Base-by-base conservation (phyloP, 2,113 vertebrate genomes). In the Theropithecus gelada region DNA sequence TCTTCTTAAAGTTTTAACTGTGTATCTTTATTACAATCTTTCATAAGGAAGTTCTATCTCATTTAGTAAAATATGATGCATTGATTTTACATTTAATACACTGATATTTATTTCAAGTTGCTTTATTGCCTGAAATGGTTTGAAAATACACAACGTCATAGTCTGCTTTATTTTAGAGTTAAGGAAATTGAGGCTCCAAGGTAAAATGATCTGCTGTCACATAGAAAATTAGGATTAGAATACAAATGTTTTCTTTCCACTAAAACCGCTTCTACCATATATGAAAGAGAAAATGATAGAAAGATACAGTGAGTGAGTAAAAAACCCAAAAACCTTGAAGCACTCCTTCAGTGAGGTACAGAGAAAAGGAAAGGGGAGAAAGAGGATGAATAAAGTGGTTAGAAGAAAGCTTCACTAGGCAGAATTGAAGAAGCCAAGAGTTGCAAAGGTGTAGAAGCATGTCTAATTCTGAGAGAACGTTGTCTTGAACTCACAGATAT, bases 401-500 rank as follows among this genome's bases (percentile, higher is more conserved):
- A 68, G 45, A 89, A 73, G n/a, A 75, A 68, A 43, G 32, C 2
- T 25, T 30, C 25, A 12, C 0, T 40, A 13, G 50, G 43, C 6
- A 55, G 43, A 85, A 80, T 5, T 20, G 0, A n/a, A 30, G 59
- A 50, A 89, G 20, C 55, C 32, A 16, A 68, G 30, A 40, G 22
- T 5, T 11, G 11, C 5, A 4, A 80, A 40, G 2, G 10, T 32
- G 35, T 8, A 82, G 81, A 72, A 3, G 12, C 20, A 0, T 6
- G 11, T n/a, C 70, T 17, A 25, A 5, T 13, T 8, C 45, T 3
- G 6, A 50, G 38, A 78, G 40, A 45, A 50, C 5, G 2, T 25
- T n/a, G 3, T 23, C 70, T 11, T 14, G 40, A 66, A 97, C 97
- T 96, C 64, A 98, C 98, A 45, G 38, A 4, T 0, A 25, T 95